Conservation (phyloP, 2,888 invertebrate genomes). For the Amphipoea lucens region DNA sequence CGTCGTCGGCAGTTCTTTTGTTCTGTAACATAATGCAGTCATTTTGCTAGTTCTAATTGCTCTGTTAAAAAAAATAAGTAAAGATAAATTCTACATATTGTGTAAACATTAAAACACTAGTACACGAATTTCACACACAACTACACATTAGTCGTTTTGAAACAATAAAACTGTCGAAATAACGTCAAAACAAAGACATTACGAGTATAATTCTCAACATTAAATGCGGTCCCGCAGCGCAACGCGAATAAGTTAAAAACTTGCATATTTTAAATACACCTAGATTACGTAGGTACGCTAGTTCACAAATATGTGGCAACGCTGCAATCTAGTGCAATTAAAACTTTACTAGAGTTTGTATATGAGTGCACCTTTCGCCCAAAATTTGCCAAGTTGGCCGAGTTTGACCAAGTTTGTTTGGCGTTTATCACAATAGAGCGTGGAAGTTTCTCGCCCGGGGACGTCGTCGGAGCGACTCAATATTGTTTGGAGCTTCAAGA, state of each 20-base stretch:
- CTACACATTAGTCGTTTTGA: constrained; percentile 18
- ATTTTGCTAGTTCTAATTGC: constrained; percentile 18
- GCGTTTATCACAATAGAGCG: constrained; percentile 81
- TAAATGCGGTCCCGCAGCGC: constrained; percentile 29
- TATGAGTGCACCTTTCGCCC: constrained; percentile 86
- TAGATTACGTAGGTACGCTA: constrained; percentile 57
- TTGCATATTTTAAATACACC: constrained; percentile 65
- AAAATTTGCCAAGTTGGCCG: constrained; percentile 79
- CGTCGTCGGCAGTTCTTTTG: constrained; percentile 8
- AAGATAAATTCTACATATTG: constrained; percentile 19
- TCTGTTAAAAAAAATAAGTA: neutral
- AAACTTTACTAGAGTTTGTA: constrained; percentile 85
- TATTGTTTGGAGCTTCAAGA: constrained; percentile 79
- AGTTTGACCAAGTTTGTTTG: constrained; percentile 73
- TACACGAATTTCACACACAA: constrained; percentile 29
- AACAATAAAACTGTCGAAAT: constrained; percentile 45
- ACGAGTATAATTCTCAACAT: constrained; percentile 28
- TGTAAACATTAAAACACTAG: neutral
- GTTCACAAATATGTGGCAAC: constrained; percentile 72
- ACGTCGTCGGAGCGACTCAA: constrained; percentile 72
- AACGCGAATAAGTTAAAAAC: constrained; percentile 55
- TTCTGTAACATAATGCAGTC: neutral
- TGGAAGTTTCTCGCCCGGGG: constrained; percentile 74
- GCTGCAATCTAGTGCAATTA: constrained; percentile 86
- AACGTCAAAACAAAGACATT: constrained; percentile 50